Base-by-base conservation (phyloP, 2,113 vertebrate genomes). In the Saguinus midas region DNA sequence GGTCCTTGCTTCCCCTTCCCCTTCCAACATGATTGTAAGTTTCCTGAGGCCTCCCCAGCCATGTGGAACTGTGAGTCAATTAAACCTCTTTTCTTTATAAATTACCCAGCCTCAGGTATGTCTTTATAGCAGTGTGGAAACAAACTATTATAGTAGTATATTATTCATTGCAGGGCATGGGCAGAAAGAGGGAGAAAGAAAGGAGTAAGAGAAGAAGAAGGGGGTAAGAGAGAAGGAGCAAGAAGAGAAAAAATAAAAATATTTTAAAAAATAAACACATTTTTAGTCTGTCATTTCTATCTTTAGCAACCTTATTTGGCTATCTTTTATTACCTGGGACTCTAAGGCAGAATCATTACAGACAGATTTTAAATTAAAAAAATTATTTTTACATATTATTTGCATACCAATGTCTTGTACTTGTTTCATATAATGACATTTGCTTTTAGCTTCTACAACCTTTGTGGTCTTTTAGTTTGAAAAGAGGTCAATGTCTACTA, bases 391-490 rank as follows among this genome's bases (percentile, higher is more conserved):
- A 81, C 9, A 16, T 45, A 18, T 13, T 50, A 21, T 81, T 96
- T 93, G 11, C 43, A 85, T 90, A 35, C 20, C 5, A 55, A 9
- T 78, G 5, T 52, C 18, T 90, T 87, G 2, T 68, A 66, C 52
- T n/a, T 50, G 17, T 87, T 90, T 81, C n/a, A 23, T 37, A 57
- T 83, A 64, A 64, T 64, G 29, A 2, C 25, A 80, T 18, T 80
- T 82, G 48, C 5, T 35, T 84, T 61, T 93, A 87, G 14, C 27
- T 90, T 92, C 45, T 48, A 90, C 84, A 32, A 80, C 11, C 14
- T 81, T 75, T 88, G 32, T 45, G 27, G 29, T 81, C 32, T 76
- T 95, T 83, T 82, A 79, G 58, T 92, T 87, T 84, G 80, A 90
- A 55, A 21, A 57, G 8, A 85, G 16, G 88, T 92, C 1, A 68